Base-by-base conservation (phyloP, 2,797 vertebrate genomes). In the Chromobotia macracanthus region DNA sequence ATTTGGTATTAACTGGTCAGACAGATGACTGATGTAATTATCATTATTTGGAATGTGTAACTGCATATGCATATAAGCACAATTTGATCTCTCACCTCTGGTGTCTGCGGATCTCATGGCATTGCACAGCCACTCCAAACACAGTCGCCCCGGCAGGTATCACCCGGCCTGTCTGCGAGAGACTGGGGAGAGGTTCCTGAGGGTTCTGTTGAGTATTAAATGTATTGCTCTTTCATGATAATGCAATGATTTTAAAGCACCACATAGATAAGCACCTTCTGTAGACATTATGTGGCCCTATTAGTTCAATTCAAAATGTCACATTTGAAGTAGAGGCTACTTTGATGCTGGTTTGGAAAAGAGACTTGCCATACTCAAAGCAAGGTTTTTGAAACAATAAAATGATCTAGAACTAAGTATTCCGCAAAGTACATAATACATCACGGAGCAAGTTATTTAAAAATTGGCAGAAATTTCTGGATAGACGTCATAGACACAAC, bases 71-170 rank as follows among this genome's bases (percentile, higher is more conserved):
- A 41, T 41, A 7, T 41, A 41, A 41, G 9, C 7, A 10, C 7
- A 7, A 41, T 15, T 19, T 70, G 50, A 44, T 38, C 19, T 50
- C 84, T 82, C 71, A 98, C 98, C 96, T 95, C 90, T 99, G 96
- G 90, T 98, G 95, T 65, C 96, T 93, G 61, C 98, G 94, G 87
- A 99, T 98, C 89, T 98, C 96, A 9, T 86, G 86, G 87, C 95
- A 95, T 81, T 99, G 94, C 2, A 99, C 92, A 80, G 96, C 96
- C 93, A 98, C 96, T 0, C 93, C 95, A 88, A 95, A 98, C 83
- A 99, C 86, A 0, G 94, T 91, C 87, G 96, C 98, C 81, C 95
- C 93, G 11, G 96, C 94, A 8, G 98, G 97, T 87, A 99, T 98
- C 87, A 99, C 96, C 82, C 93, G 92, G 69, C 98, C 98, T 44